Evolutionary conservation across 2,113 vertebrate species (phyloP), one percentile per base, ranked within the genome.

Genomic region (Cisticola juncidis): DNA sequence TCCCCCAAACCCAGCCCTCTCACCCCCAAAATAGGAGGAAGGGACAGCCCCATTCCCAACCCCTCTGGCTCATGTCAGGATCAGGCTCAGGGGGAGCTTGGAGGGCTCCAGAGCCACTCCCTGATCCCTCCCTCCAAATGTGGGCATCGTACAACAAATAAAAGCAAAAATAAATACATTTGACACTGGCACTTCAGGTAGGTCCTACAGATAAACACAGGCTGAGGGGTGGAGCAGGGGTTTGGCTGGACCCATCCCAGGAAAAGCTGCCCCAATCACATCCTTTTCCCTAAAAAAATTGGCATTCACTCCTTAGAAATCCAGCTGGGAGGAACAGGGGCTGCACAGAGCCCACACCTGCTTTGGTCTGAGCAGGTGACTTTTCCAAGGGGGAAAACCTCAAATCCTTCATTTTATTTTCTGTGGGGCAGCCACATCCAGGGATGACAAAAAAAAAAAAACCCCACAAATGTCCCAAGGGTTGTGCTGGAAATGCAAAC

Each of bases 91-190:
- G 11, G 23, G 42, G 42, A 0, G 13, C 64, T 38, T 1, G 4
- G 56, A 33, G 54, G 14, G 71, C 4, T 84, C 40, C 18, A 29
- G 74, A 81, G 60, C 25, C 36, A 61, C 33, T 17, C 28, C 17
- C 28, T 12, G 12, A n/a, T n/a, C 2, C 10, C 16, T 6, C 5
- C 22, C 21, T 3, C 11, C 31, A n/a, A 38, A 38, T 1, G 21
- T 17, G 44, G 51, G 33, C 7, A 4, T 54, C 3, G 26, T 60
- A 64, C 44, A 12, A 40, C 45, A 51, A 50, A 53, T 25, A 47
- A 42, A 73, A 73, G 16, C 4, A 89, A 69, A 53, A 79, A 94
- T 84, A 96, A 96, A 94, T 92, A 88, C 5, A 15, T 83, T 70
- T 48, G 76, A 80, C 35, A 35, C 1, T 73, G 88, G 81, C 95